Conservation (phyloP, 53 echinoderm and acorn worm genomes). For the Zoroaster sp. region DNA sequence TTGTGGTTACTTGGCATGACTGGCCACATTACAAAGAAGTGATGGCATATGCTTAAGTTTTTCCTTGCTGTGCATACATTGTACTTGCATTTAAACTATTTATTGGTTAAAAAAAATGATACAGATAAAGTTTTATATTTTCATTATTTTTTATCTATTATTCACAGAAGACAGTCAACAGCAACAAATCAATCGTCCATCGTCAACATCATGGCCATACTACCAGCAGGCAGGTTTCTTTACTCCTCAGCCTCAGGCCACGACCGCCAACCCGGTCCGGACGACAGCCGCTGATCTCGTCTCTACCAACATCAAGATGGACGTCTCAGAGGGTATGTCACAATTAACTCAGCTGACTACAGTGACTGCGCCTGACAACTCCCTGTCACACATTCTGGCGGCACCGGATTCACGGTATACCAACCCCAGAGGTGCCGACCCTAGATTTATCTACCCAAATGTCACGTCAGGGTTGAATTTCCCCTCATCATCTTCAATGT, state of each 20-base stretch:
- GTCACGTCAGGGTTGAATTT: slow-evolving; percentile 40
- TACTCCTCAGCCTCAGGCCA: slow-evolving; percentile 33
- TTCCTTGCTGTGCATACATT: too few relatives aligned
- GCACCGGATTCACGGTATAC: slow-evolving; percentile 18
- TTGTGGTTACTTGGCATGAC: background rate
- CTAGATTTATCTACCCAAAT: slow-evolving; percentile 84
- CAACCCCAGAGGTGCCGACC: slow-evolving; percentile 51
- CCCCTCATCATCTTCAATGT: slow-evolving; percentile 59
- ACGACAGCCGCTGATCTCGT: slow-evolving; percentile 54
- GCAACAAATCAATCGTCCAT: slow-evolving; percentile 21
- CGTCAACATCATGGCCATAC: slow-evolving; percentile 61
- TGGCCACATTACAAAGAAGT: background rate
- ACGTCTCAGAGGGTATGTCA: slow-evolving; percentile 40
- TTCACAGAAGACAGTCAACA: slow-evolving; percentile 72
- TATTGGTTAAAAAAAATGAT: too few relatives aligned
- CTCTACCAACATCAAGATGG: slow-evolving; percentile 59
- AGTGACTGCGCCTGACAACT: slow-evolving; percentile 57
- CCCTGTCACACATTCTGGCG: slow-evolving; percentile 42
- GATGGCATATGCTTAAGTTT: background rate
- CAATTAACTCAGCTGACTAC: slow-evolving; percentile 65
- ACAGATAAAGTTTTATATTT: too few relatives aligned
- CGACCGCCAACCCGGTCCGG: slow-evolving; percentile 22
- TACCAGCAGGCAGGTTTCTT: slow-evolving; percentile 57
- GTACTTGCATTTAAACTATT: too few relatives aligned
- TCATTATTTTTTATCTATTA: too few relatives aligned